Base-by-base conservation (phyloP, 2,797 vertebrate genomes). In the Onychomys leucogaster region DNA sequence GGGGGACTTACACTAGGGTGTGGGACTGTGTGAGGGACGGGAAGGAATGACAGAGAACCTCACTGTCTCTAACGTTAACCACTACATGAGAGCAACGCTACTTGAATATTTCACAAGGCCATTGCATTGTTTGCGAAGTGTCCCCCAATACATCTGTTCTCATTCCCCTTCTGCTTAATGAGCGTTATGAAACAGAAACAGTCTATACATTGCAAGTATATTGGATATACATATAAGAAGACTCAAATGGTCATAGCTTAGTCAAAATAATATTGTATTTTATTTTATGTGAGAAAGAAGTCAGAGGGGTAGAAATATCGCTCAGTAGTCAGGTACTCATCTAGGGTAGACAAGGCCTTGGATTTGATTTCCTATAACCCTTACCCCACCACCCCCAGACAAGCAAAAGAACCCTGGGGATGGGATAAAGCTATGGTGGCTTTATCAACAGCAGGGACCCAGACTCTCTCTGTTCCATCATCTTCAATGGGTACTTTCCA, bases 221-320 rank as follows among this genome's bases (percentile, higher is more conserved):
- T 43, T 86, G 63, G 12, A 57, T 37, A 69, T 21, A 57, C 34
- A 49, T 29, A 57, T 55, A 55, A 73, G 65, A 89, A 91, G 78
- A 95, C 3, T 63, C 37, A 93, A 43, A 29, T 84, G 91, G 86
- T 46, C 82, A 32, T 25, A 67, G 32, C 55, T 84, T 90, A 49
- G 32, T 91, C n/a, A 94, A 94, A 55, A 63, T 41, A 91, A 25
- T 37, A 76, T 19, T 43, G 0, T 43, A 25, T 95, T 88, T 96
- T 95, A 65, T 77, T 32, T 59, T n/a, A 17, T 37, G 17, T 81
- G 52, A 84, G 49, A 85, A 90, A 61, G 27, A 84, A 87, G n/a
- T 16, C 81, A 12, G 2, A 59, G 46, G 16, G 3, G 1, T 49
- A 21, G 61, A 65, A n/a, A 21, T 67, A 49, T 25, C 85, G 11